phyloP scores from a whole-genome alignment of 2,888 invertebrate species.

The Leptinotarsa haldemani region DNA sequence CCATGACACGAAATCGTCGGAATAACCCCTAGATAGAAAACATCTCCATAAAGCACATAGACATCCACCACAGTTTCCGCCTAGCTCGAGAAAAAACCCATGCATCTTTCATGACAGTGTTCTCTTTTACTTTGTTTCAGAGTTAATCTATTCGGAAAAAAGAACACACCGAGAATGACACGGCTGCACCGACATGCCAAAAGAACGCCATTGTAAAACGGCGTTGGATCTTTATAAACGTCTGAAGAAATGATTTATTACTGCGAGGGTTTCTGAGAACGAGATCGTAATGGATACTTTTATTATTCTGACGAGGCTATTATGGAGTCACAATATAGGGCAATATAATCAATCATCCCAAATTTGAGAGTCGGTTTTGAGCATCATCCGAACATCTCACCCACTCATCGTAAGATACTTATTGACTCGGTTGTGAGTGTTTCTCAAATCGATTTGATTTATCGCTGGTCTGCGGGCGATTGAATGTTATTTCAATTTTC shows the following conservation, averaged over 20 bases:
- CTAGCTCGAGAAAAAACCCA: slow-evolving; percentile 17
- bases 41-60: not conserved
- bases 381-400: slow-evolving; percentile 9
- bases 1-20: too few relatives aligned
- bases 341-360: slow-evolving; percentile 57
- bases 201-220: slow-evolving; percentile 58
- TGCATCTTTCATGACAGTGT: slow-evolving; percentile 34
- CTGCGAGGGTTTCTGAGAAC: slow-evolving; percentile 58
- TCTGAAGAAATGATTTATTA: slow-evolving; percentile 62
- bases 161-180: slow-evolving; percentile 48
- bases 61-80: not conserved
- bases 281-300: slow-evolving; percentile 61
- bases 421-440: slow-evolving; percentile 4
- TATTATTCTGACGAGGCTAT: slow-evolving; percentile 61
- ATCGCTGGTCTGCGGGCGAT: not conserved
- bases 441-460: slow-evolving; percentile 14
- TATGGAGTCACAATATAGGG: slow-evolving; percentile 58
- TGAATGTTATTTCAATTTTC: not conserved
- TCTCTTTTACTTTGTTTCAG: slow-evolving; percentile 41
- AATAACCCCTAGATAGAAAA: too few relatives aligned
- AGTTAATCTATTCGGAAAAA: slow-evolving; percentile 51
- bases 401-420: slow-evolving; percentile 13
- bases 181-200: slow-evolving; percentile 49
- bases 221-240: slow-evolving; percentile 62
- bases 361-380: slow-evolving; percentile 49